Conservation (phyloP, 2,797 vertebrate species). For the Manis pentadactyla region DNA sequence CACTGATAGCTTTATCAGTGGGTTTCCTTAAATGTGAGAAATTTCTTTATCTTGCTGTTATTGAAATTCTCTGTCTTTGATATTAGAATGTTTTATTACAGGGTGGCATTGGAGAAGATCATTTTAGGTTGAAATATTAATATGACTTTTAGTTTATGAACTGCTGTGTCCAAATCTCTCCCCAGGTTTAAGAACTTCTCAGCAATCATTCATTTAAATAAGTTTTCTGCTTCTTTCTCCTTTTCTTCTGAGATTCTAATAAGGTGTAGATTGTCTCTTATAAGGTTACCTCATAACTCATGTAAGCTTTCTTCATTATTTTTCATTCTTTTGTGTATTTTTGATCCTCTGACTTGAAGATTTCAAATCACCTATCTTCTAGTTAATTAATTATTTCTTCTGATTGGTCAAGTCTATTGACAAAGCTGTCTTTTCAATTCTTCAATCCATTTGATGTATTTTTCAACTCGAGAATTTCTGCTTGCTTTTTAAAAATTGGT, state of each 20-base stretch:
- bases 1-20: neutral
- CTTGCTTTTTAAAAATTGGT: neutral
- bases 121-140: neutral
- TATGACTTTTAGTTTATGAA: neutral
- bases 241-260: neutral
- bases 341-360: neutral
- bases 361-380: neutral
- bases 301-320: neutral
- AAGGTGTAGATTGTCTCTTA: neutral
- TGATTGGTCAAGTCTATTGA: neutral
- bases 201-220: neutral
- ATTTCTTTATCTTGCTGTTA: neutral
- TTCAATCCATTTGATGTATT: neutral
- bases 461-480: neutral
- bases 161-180: neutral
- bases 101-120: neutral
- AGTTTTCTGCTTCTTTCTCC: neutral
- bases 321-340: neutral
- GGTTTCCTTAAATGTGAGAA: neutral
- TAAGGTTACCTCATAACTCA: neutral
- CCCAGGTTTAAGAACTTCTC: neutral
- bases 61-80: neutral
- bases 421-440: neutral
- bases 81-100: neutral
- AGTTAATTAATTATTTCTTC: neutral